These are phyloP conservation scores for Oncorhynchus clarkii DNA, from an alignment of 2,113 vertebrate genomes.

Conservation along the genomic window DNA sequence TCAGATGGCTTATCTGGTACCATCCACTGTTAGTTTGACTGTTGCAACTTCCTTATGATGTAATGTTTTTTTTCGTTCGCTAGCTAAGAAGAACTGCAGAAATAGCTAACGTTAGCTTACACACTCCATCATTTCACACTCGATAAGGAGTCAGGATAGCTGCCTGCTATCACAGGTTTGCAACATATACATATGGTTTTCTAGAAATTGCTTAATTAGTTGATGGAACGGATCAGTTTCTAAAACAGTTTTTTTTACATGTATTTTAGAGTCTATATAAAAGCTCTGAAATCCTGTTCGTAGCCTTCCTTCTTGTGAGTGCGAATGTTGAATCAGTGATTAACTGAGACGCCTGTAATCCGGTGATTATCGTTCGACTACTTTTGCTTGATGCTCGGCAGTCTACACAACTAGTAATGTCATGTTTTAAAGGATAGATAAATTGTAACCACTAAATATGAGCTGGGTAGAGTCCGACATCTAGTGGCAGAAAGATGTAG, in stretches of 20 bases:
- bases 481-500: slow-evolving; percentile 27
- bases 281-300: neutral
- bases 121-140: neutral
- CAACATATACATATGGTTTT: neutral
- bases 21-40: neutral
- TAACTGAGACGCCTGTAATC: slow-evolving; percentile 28
- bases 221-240: neutral
- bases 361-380: neutral
- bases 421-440: neutral
- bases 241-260: neutral
- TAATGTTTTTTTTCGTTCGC: neutral
- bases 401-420: neutral
- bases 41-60: neutral
- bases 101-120: neutral
- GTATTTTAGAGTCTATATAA: neutral
- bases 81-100: neutral
- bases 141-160: neutral
- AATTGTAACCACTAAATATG: neutral
- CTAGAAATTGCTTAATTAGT: neutral
- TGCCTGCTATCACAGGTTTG: neutral
- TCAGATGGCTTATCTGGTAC: neutral
- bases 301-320: slow-evolving; percentile 1
- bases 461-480: slow-evolving; percentile 34
- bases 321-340: slow-evolving; percentile 13
- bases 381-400: neutral